Evolutionary conservation across 2,797 vertebrate genomes (phyloP).

Genomic region (Takifugu rubripes): DNA sequence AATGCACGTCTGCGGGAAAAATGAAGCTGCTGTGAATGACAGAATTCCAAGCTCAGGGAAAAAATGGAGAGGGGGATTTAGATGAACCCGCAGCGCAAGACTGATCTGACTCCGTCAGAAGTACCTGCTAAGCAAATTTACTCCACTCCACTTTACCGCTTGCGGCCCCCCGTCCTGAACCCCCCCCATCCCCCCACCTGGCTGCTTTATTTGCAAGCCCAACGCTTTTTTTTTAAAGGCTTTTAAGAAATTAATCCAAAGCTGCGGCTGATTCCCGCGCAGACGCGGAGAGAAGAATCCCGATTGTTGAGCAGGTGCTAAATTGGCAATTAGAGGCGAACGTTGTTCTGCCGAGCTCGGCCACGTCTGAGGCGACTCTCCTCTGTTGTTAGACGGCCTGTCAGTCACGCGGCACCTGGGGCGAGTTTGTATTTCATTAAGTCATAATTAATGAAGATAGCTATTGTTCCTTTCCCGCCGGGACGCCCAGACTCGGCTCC

Average conservation of each 20-base stretch:
- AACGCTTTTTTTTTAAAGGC: conserved; percentile 50
- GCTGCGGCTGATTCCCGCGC: conserved; percentile 34
- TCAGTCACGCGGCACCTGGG: conserved; percentile 65
- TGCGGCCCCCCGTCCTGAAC: conserved; percentile 13
- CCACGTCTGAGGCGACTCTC: conserved; percentile 47
- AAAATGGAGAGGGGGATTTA: conserved; percentile 34
- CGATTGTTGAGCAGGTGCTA: conserved; percentile 55
- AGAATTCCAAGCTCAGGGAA: conserved; percentile 36
- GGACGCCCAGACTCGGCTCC: conserved; percentile 26
- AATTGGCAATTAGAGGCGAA: conserved; percentile 71
- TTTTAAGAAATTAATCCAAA: conserved; percentile 70
- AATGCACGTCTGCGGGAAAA: conserved; percentile 36
- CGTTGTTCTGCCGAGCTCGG: conserved; percentile 44
- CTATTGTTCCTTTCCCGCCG: conserved; percentile 45
- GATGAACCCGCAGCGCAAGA: conserved; percentile 52
- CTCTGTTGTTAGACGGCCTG: conserved; percentile 52
- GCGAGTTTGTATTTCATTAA: conserved; percentile 69
- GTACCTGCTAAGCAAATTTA: conserved; percentile 65
- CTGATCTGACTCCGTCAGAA: conserved; percentile 59
- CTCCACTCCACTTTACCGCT: conserved; percentile 56
- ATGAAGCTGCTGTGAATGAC: conserved; percentile 44
- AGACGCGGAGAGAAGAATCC: conserved; percentile 45
- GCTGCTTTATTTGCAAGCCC: conserved; percentile 58
- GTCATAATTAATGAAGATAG: conserved; percentile 68
- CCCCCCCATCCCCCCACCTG: conserved; percentile 29